Base-by-base conservation (phyloP, 2,797 vertebrate species). In the Pseudomugil tenellus region DNA sequence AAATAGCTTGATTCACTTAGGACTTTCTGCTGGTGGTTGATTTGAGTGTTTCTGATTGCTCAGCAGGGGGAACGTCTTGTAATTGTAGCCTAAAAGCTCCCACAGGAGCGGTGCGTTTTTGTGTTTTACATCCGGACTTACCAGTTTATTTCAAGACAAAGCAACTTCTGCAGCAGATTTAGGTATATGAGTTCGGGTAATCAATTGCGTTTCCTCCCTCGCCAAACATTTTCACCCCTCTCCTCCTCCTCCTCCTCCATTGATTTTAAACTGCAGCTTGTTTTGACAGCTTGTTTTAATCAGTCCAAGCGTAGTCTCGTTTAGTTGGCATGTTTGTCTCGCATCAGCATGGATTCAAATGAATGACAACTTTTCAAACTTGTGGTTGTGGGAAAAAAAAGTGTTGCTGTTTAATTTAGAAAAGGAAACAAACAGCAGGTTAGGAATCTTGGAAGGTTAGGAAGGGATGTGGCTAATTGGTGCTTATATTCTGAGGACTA, bases 391-490 rank as follows among this genome's bases (percentile, higher is more conserved):
- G 21, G 65, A 37, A 58, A 63, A 25, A 4, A 21, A 46, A 52
- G 26, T 49, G 46, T 83, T 72, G 68, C 74, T 71, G 65, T 72
- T 67, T 31, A 29, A 65, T 56, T 55, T 26, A 56, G 67, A 72
- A 58, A 53, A 68, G 68, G 48, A 26, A 48, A 21, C 37, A 32
- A 79, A 76, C 63, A 55, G 67, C 83, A n/a, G n/a, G n/a, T n/a
- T n/a, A n/a, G n/a, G n/a, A n/a, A n/a, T n/a, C n/a, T n/a, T n/a
- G n/a, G n/a, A n/a, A n/a, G n/a, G n/a, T n/a, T n/a, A n/a, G n/a
- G 55, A 66, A 70, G 69, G 66, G 64, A 83, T 74, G 71, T 80
- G 43, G 69, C 67, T 91, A 88, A 89, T 92, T 89, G 84, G 63
- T 68, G 57, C 70, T 87, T 78, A 56, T 83, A 77, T 87, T 88